Base-by-base conservation (phyloP, 2,797 vertebrate genomes). In the Poecilia wingei region DNA sequence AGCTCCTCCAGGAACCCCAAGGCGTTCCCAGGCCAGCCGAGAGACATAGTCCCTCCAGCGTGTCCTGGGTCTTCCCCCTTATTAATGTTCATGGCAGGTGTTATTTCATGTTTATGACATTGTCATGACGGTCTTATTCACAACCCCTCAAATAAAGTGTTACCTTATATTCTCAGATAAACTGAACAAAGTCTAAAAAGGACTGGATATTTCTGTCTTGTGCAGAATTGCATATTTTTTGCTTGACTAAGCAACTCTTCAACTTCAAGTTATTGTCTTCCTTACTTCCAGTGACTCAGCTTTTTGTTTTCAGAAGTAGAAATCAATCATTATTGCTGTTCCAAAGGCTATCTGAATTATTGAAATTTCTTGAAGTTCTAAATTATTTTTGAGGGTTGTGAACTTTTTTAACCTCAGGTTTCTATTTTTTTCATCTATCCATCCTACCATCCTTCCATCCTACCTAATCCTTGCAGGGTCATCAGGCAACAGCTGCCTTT, bases 291-390 rank as follows among this genome's bases (percentile, higher is more conserved):
- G 13, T 36, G 46, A 45, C 20, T 70, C 51, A 33, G 6, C 14
- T 79, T 72, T 57, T 66, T 74, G 41, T 5, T 71, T 39, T 25
- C 12, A n/a, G 20, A 68, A 20, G 45, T 0, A 31, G 25, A 14
- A 25, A 28, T 57, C 64, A 55, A 73, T 76, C 0, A 51, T 6
- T n/a, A 22, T 0, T 79, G 57, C 25, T 13, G 18, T 43, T 51
- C 2, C 36, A 66, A 66, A 41, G 20, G 0, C 9, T 9, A 0
- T 59, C 41, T 0, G 1, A 0, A 20, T 39, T 46, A 47, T 3
- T 61, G 31, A 20, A 68, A 75, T 43, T 79, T 78, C 22, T 76
- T 47, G 8, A 55, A 78, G 25, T 33, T 74, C 16, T 6, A 9
- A n/a, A 8, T 22, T 72, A 16, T 25, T 66, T 41, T 53, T 20